Evolutionary conservation across 2,113 vertebrate species (phyloP).

Genomic region (Phocoena sinus): DNA sequence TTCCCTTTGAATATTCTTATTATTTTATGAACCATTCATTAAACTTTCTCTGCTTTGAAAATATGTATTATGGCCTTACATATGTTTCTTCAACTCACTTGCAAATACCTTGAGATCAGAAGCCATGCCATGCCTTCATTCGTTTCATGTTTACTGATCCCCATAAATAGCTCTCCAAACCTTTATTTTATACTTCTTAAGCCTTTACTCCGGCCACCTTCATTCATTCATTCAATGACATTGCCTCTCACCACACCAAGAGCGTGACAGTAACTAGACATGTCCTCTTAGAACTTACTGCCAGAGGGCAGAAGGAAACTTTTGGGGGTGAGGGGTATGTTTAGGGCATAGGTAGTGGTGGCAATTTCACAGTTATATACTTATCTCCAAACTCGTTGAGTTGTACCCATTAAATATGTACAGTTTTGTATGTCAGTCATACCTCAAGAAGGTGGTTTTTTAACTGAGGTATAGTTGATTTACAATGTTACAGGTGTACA

Average conservation of each 20-base stretch:
- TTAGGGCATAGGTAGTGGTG: neutral
- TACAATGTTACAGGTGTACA: neutral
- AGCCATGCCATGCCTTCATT: neutral
- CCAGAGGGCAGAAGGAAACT: neutral
- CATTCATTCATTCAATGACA: neutral
- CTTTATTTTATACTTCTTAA: neutral
- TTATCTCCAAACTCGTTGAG: neutral
- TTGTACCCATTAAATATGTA: neutral
- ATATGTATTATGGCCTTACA: neutral
- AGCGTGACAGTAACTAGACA: neutral
- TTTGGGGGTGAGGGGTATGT: neutral
- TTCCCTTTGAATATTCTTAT: neutral
- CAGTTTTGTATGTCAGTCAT: neutral
- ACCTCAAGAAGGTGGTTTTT: neutral
- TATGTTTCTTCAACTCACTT: neutral
- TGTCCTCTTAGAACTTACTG: neutral
- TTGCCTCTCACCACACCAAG: neutral
- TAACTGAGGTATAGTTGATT: neutral
- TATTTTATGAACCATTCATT: neutral
- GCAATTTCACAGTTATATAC: neutral
- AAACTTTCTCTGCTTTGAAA: conserved; percentile 19
- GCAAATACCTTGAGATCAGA: neutral
- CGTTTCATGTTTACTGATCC: neutral
- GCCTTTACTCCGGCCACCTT: neutral
- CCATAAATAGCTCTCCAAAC: neutral